phyloP scores from a whole-genome alignment of 2,888 invertebrate genomes.

The Synergus umbraculus region DNA sequence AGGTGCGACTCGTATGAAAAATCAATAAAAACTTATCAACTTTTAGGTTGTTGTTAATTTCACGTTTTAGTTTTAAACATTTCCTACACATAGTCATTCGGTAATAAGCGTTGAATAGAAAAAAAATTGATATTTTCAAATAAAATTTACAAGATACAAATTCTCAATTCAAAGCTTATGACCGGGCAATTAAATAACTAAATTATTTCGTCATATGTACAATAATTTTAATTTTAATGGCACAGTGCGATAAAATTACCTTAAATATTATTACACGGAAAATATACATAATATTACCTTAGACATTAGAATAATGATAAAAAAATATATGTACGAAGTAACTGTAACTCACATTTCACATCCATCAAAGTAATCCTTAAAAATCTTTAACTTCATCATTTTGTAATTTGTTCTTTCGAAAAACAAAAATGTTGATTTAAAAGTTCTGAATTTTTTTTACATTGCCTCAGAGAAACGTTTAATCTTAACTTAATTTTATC shows the following conservation, averaged over 20 bases:
- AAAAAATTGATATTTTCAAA: no score
- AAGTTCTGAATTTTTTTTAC: neutral
- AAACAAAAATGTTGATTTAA: neutral
- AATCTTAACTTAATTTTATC: no score
- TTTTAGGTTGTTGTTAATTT: neutral
- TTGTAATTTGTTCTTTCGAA: slow-evolving; percentile 12
- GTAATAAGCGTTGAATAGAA: no score
- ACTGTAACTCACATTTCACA: neutral
- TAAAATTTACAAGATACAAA: no score
- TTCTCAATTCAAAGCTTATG: no score
- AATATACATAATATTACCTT: slow-evolving; percentile 19
- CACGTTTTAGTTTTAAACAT: neutral
- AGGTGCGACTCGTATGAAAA: no score
- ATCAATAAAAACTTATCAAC: neutral
- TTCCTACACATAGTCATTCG: no score
- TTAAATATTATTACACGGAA: slow-evolving; percentile 12
- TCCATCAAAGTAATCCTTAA: slow-evolving; percentile 13
- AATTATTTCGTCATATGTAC: slow-evolving; percentile 55
- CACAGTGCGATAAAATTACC: slow-evolving; percentile 56
- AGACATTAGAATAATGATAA: slow-evolving; percentile 7
- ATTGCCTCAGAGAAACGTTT: no score
- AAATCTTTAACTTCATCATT: neutral
- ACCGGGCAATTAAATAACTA: neutral
- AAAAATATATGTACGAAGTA: slow-evolving; percentile 21
- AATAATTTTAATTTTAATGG: slow-evolving; percentile 67